Conservation (phyloP, 2,888 invertebrate species). For the Drosophila prolongata region DNA sequence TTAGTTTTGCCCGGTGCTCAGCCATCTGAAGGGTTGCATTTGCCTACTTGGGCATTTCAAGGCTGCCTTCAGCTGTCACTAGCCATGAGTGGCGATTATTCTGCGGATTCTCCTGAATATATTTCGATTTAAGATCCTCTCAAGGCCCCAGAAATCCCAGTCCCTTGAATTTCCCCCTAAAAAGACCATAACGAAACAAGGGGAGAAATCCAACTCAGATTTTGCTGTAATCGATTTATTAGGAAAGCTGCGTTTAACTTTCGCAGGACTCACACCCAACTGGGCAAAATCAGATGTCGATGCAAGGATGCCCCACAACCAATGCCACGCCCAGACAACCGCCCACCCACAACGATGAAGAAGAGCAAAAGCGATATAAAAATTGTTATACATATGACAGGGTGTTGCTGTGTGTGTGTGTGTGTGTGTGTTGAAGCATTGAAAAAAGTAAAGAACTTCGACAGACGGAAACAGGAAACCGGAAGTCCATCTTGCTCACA, state of each 20-base stretch:
- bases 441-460: conserved; percentile 80
- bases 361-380: conserved; percentile 66
- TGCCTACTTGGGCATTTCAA: conserved; percentile 28
- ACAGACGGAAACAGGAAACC: conserved; percentile 85
- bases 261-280: conserved; percentile 44
- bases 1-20: conserved; percentile 73
- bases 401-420: conserved; percentile 51
- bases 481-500: conserved; percentile 84
- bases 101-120: background rate
- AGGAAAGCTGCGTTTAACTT: conserved; percentile 61
- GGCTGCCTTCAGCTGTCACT: conserved; percentile 27
- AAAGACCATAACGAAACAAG: conserved; percentile 5
- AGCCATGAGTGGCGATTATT: conserved; percentile 22
- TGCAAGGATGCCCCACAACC: conserved; percentile 49
- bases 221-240: conserved; percentile 70
- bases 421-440: conserved; percentile 66
- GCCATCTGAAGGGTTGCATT: conserved; percentile 31
- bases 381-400: conserved; percentile 62
- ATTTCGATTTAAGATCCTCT: conserved; percentile 1
- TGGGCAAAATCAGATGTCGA: conserved; percentile 17
- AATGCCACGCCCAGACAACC: conserved; percentile 59
- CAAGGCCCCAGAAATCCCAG: conserved; percentile 14
- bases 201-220: conserved; percentile 7
- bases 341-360: conserved; percentile 40
- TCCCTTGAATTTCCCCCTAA: background rate